phyloP scores from a whole-genome alignment of 2,888 invertebrate species.

The Temnothorax ravouxi region DNA sequence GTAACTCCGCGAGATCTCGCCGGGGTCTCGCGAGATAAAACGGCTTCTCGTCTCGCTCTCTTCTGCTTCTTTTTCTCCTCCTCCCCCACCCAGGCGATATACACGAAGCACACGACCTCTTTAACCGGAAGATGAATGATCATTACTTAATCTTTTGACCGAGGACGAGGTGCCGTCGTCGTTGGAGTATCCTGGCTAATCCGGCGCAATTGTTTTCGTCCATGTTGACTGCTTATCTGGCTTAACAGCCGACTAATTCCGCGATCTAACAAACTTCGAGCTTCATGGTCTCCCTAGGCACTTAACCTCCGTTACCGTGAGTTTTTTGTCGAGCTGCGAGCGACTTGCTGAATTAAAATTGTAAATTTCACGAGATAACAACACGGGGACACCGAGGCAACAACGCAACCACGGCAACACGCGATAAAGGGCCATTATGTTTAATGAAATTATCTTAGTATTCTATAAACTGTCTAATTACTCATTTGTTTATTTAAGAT shows the following conservation, averaged over 20 bases:
- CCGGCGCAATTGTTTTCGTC: constrained; percentile 84
- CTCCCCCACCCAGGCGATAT: constrained; percentile 1
- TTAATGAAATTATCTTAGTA: constrained; percentile 47
- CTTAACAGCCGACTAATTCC: constrained; percentile 86
- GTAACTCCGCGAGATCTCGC: constrained; percentile 59
- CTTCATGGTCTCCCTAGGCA: constrained; percentile 68
- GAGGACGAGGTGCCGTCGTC: constrained; percentile 66
- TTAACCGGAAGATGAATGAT: constrained; percentile 75
- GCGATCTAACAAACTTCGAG: constrained; percentile 83
- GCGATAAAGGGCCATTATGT: constrained; percentile 52
- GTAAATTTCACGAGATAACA: constrained; percentile 60
- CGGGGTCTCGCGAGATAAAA: constrained; percentile 52
- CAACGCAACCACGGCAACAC: constrained; percentile 26
- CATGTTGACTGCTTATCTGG: constrained; percentile 85
- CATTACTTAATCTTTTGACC: constrained; percentile 78
- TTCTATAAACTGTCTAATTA: constrained; percentile 38
- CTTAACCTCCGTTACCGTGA: constrained; percentile 64
- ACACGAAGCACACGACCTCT: constrained; percentile 55
- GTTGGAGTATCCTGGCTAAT: constrained; percentile 75
- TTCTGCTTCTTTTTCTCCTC: constrained; percentile 23
- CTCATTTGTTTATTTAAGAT: constrained; percentile 24
- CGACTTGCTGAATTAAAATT: constrained; percentile 63
- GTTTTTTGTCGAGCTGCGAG: constrained; percentile 56
- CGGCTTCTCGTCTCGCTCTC: constrained; percentile 40
- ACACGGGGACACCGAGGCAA: constrained; percentile 57